Base-by-base conservation (phyloP, 1,140 invertebrate species). In the Brachionus calyciflorus region DNA sequence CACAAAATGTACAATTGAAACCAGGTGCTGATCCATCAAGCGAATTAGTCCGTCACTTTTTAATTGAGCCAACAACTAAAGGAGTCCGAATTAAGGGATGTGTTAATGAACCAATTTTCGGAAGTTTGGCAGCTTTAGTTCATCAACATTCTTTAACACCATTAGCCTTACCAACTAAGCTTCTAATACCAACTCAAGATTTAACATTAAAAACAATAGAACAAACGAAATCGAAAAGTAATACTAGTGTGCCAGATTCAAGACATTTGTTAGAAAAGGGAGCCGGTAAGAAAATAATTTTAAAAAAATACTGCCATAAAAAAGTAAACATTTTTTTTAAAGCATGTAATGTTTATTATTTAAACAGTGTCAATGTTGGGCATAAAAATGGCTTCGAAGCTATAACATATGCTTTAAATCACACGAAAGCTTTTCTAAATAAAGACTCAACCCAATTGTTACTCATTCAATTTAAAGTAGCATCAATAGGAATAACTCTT, bases 121-220 rank as follows among this genome's bases (percentile, higher is more conserved):
- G 88, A 79, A 96, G 93, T 37, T 87, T 99, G 9, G 94, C 94
- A 3, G 95, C 96, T 0, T 86, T 99, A 53, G 93, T 99, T 55
- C 98, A 99, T 85, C 96, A 98, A 82, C 96, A 99, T 87, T 95
- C 94, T 19, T 90, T 98, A 4, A 98, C 94, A 79, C 91, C 92
- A 21, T 88, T 99, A 82, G 95, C 96, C 6, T 83, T 99, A 79
- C 96, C 96, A 1, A 93, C 91, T 81, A 90, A 91, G 79, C 87
- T 99, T 10, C 85, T 91, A 53, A 86, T 99, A 55, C 96, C 96
- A 5, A 90, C 90, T 37, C 37, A 69, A n/a, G 63, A 63, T 28
- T 60, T 40, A 21, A 81, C 81, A 82, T 30, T 81, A 82, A 49
- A 73, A 78, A 17, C 80, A 75, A 19, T 78, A 80, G 17, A 81